Evolutionary conservation across 2,888 invertebrate genomes (phyloP), one percentile per base, ranked within the genome.

Genomic region (Xanthia togata): DNA sequence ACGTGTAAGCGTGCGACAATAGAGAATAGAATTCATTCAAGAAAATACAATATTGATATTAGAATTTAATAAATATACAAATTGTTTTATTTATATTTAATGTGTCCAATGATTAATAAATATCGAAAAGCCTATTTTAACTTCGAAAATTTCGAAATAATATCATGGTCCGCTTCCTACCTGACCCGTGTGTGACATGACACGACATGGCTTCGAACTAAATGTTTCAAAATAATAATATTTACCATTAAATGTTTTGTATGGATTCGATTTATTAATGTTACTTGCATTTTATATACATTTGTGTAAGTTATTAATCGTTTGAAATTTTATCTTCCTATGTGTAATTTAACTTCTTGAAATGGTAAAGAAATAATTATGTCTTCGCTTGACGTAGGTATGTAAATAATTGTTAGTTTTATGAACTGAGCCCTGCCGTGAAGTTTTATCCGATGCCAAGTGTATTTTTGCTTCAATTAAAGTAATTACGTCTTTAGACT

Each of bases 261-360:
- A 89, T 87, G 69, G 63, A 85, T 89, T 90, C 85, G 81, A 86
- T 78, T 85, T 88, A 84, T 85, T 86, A 75, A 81, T 87, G 82
- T 87, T 83, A 82, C 81, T 81, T 90, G 90, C 91, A 90, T 91
- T 90, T 90, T 88, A 86, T 85, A 86, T 87, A 90, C 57, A 87
- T 83, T 86, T 79, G 81, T 84, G 83, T 70, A 78, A 62, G 83
- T 89, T 83, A 82, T 83, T 85, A 82, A 86, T 82, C 70, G 72
- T 82, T 83, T 87, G 62, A 87, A 88, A 87, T 83, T 85, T 79
- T 87, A 87, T 89, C 86, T n/a, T n/a, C n/a, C n/a, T 85, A 84
- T 85, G 72, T 87, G 79, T 86, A 80, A 70, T 79, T 76, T 69
- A 71, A 83, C 64, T 67, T 76, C 73, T 78, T 81, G 73, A 81